These are phyloP conservation scores for Campylomormyrus numenius DNA, from an alignment of 2,113 vertebrate genomes.

Conservation along the genomic window DNA sequence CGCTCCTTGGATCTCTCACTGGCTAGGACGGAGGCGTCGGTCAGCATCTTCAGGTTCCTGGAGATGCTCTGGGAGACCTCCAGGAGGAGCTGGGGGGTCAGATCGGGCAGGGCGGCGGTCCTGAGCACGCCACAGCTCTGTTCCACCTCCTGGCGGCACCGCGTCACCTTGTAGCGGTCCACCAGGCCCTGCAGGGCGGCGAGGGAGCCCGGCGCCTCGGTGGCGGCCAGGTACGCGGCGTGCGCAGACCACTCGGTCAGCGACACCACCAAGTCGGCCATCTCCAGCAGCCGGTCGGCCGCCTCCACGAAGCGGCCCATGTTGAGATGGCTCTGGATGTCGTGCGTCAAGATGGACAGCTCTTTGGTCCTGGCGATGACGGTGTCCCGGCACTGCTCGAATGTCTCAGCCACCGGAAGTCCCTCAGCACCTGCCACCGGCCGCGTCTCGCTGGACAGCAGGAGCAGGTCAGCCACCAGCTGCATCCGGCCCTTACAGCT, in stretches of 20 bases:
- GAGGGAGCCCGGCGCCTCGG: constrained; percentile 82
- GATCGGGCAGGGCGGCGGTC: constrained; percentile 72
- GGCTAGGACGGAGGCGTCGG: constrained; percentile 84
- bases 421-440: constrained; percentile 79
- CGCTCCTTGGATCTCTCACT: constrained; percentile 85
- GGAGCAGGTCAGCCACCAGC: constrained; percentile 93
- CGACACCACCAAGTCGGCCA: constrained; percentile 89
- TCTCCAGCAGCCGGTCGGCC: constrained; percentile 84
- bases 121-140: constrained; percentile 78
- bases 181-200: constrained; percentile 80
- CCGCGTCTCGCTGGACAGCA: constrained; percentile 90
- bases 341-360: constrained; percentile 92
- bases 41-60: constrained; percentile 85
- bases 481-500: constrained; percentile 95
- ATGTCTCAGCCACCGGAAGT: constrained; percentile 75
- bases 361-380: constrained; percentile 96
- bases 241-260: constrained; percentile 91
- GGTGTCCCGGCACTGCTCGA: constrained; percentile 94
- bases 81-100: constrained; percentile 86
- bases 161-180: constrained; percentile 95
- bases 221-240: constrained; percentile 84
- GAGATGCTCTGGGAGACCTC: constrained; percentile 94
- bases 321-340: constrained; percentile 96
- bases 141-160: constrained; percentile 93
- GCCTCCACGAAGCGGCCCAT: constrained; percentile 92